Evolutionary conservation across 1,140 invertebrate species (phyloP), one percentile per base, ranked within the genome.

Genomic region (Conus betulinus): DNA sequence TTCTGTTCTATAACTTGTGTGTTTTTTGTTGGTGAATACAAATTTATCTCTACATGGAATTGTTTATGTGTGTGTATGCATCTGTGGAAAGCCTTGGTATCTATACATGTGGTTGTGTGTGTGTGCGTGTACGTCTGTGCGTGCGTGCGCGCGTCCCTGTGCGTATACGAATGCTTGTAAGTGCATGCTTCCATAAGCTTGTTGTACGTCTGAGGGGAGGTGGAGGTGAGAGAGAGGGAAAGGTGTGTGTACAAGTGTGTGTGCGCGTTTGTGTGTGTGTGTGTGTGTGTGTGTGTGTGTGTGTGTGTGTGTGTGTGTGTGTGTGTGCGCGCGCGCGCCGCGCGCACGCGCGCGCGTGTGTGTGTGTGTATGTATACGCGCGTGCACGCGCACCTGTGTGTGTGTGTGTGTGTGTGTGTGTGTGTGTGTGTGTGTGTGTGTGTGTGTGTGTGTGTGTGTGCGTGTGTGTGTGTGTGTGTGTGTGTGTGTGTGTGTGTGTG

Each of bases 1-100:
- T 39, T 39, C 39, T 39, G 39, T 39, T 39, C 39, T 39, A 39
- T 39, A 39, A 39, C 3, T 39, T 39, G 39, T 39, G 39, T 39
- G 39, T 3, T 3, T 39, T 39, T 39, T 39, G 39, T 39, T 39
- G 39, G 39, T 39, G 39, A 39, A 39, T 39, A 39, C 39, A 39
- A 39, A 39, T 39, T 39, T 39, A 39, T 39, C 39, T 39, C 39
- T 39, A 3, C 39, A 39, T 39, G 39, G 39, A 39, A 39, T 39
- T 83, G 81, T 83, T 51, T 83, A 52, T 83, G 81, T 83, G 81
- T 83, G 81, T 83, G 81, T 83, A 52, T 83, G 81, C n/a, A 20
- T 63, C 11, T 63, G 60, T 63, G 53, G 81, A 55, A 55, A 55
- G 81, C 57, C 52, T 83, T 51, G 53, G 81, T 83, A 52, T 83